Evolutionary conservation across 2,888 invertebrate genomes (phyloP), one percentile per base, ranked within the genome.

Genomic region (Ellobium chinense): DNA sequence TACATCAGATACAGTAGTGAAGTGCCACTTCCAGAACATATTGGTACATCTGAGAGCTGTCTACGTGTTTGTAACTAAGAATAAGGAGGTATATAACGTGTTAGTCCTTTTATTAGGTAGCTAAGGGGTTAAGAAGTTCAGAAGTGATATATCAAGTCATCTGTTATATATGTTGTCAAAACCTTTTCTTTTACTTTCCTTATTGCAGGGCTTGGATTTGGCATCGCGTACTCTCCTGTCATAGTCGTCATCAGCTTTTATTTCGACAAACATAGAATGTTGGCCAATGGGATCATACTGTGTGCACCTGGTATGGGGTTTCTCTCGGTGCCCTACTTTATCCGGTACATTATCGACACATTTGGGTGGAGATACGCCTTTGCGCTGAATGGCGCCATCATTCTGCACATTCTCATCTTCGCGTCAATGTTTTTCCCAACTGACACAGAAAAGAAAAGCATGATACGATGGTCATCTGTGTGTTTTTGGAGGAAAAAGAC

Each of bases 201-300:
- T n/a, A 70, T 54, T 27, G 7, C 84, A 85, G 84, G 84, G 1
- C 21, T 73, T 27, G 84, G 84, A 0, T 63, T 56, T 24, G 84
- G 84, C 1, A 46, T 85, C 31, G 70, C 62, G 5, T 85, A 85
- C 70, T 82, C 83, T 1, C 80, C 84, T 0, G n/a, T 69, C 0
- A 74, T 82, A 21, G 78, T 83, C 9, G 63, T 83, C 69, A 56
- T 80, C 31, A 79, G 82, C 62, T 69, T 65, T 46, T 78, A 83
- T 69, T 83, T 85, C 69, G 70, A 68, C 24, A 69, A 79, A 46
- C 77, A 65, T 24, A 75, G 78, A 18, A 66, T 78, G 27, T 2
- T 85, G 54, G 83, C 81, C 69, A 84, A 78, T 62, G 84, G 84
- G 9, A 31, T 84, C 36, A 65, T 75, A 1, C 39, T 80, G 62